Conservation (phyloP, 2,113 vertebrate species). For the Sinocyclocheilus maitianheensis region DNA sequence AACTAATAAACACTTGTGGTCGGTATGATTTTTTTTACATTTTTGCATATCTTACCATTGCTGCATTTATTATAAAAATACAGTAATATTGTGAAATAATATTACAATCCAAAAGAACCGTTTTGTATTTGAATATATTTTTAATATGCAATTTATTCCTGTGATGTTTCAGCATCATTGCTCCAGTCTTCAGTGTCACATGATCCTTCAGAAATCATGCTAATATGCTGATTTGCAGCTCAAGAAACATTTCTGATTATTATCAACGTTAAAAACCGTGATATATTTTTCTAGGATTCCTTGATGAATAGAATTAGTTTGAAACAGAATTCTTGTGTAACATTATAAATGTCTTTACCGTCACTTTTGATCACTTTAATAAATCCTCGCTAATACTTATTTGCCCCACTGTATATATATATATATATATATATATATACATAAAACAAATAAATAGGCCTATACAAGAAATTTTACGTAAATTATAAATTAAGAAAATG, state of each 20-base stretch:
- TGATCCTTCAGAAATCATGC: background rate
- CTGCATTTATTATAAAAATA: background rate
- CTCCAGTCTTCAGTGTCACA: constrained; percentile 1
- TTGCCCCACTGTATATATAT: too few species aligned
- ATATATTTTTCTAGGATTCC: too few species aligned
- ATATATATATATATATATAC: too few species aligned
- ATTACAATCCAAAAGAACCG: background rate
- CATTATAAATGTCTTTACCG: background rate
- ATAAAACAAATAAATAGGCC: too few species aligned
- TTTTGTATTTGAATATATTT: background rate
- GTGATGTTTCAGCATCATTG: background rate
- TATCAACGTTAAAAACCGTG: background rate
- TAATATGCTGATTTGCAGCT: background rate
- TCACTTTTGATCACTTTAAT: background rate
- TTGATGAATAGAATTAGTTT: background rate
- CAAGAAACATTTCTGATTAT: background rate
- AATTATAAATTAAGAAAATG: too few species aligned
- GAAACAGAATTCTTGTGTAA: background rate
- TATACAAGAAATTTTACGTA: too few species aligned
- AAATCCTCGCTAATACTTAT: background rate
- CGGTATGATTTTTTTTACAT: background rate
- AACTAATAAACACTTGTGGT: background rate
- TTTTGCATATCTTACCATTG: background rate
- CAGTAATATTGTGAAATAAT: background rate
- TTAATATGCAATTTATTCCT: background rate